Evolutionary conservation across 2,888 invertebrate species (phyloP).

Genomic region (Mechanitis mazaeus): DNA sequence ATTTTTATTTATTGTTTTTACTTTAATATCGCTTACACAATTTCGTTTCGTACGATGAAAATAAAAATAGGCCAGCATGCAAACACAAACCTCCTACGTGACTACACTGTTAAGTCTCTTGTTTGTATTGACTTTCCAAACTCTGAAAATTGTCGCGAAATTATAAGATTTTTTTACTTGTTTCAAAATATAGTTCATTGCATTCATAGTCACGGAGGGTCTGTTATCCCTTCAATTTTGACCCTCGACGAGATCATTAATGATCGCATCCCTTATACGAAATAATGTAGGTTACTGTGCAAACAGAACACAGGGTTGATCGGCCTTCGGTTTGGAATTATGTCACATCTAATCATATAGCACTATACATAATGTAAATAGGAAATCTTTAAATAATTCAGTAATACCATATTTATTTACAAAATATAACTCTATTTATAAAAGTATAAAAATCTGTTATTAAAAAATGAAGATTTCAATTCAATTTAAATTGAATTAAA

Average conservation of each 20-base stretch:
- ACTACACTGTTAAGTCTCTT: conserved; percentile 33
- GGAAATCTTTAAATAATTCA: too few species aligned
- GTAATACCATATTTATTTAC: too few species aligned
- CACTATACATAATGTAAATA: background rate
- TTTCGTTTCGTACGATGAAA: conserved; percentile 29
- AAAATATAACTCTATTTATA: too few species aligned
- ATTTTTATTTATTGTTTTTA: conserved; percentile 13
- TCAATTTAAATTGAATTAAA: too few species aligned
- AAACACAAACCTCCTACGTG: conserved; percentile 33
- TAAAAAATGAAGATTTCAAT: too few species aligned
- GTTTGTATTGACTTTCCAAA: conserved; percentile 43
- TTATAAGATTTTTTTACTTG: conserved; percentile 39
- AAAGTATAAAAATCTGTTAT: too few species aligned
- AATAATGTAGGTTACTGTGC: conserved; percentile 75
- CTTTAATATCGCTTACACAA: conserved; percentile 30
- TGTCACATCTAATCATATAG: conserved; percentile 16
- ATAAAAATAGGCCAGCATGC: conserved; percentile 32
- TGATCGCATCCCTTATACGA: conserved; percentile 69
- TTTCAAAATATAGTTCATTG: conserved; percentile 50
- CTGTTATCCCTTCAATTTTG: conserved; percentile 56
- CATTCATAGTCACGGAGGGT: conserved; percentile 72
- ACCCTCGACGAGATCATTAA: conserved; percentile 66
- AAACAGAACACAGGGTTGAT: conserved; percentile 64
- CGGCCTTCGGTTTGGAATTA: conserved; percentile 42
- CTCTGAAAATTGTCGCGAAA: conserved; percentile 43